Evolutionary conservation across 2,888 invertebrate genomes (phyloP).

Genomic region (Ethmia dodecea): DNA sequence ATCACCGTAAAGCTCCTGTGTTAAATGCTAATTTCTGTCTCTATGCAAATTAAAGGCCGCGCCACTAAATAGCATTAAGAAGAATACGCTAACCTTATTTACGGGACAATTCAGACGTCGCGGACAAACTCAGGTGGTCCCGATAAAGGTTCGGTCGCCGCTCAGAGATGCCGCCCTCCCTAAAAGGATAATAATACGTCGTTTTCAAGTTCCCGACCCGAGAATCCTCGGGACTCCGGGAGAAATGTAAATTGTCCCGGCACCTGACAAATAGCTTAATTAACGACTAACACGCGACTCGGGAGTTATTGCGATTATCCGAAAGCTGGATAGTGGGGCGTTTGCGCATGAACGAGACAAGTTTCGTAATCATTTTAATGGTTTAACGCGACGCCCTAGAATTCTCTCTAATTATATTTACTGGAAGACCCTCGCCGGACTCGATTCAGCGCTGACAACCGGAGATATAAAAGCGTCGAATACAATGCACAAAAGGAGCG

Average conservation of each 20-base stretch:
- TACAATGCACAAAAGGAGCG: constrained; percentile 55
- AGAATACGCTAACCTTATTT: constrained; percentile 69
- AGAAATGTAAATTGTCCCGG: constrained; percentile 71
- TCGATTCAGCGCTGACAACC: constrained; percentile 24
- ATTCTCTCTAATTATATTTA: constrained; percentile 30
- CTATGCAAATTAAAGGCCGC: constrained; percentile 62
- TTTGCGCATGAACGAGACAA: constrained; percentile 27
- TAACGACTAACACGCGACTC: constrained; percentile 67
- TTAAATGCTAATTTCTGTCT: constrained; percentile 64
- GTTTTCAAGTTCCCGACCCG: constrained; percentile 55
- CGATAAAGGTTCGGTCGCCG: constrained; percentile 64
- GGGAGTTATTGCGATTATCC: constrained; percentile 56
- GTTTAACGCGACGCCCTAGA: constrained; percentile 33
- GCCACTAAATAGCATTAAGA: constrained; percentile 66
- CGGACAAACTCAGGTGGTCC: constrained; percentile 72
- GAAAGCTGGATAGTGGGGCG: constrained; percentile 30
- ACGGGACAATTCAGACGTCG: constrained; percentile 76
- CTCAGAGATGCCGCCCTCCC: constrained; percentile 67
- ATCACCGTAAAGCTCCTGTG: constrained; percentile 38
- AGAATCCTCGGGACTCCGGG: constrained; percentile 52
- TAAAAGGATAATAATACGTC: constrained; percentile 78
- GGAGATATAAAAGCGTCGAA: constrained; percentile 33
- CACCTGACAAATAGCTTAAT: constrained; percentile 76
- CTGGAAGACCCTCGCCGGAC: constrained; percentile 19
- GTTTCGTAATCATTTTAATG: constrained; percentile 29